Conservation (phyloP, 2,797 vertebrate genomes). For the Microcaecilia unicolor region DNA sequence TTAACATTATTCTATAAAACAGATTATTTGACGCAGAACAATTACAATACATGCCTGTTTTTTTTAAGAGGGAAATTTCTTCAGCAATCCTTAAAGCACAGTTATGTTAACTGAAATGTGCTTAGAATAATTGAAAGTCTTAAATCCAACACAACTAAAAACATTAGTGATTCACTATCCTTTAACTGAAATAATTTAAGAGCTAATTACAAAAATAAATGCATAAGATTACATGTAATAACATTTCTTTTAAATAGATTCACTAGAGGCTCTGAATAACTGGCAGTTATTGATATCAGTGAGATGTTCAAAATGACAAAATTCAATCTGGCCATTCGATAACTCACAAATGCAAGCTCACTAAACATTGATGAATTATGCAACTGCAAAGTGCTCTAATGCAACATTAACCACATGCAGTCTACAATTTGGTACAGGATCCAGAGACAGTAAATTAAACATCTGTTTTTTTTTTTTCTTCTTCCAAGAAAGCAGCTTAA, state of each 20-base stretch:
- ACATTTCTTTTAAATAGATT: conserved; percentile 41
- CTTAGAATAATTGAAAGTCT: conserved; percentile 57
- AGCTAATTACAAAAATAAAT: conserved; percentile 50
- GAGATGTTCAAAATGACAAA: conserved; percentile 51
- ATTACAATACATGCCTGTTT: conserved; percentile 61
- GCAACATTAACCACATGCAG: conserved; percentile 83
- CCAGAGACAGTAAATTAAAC: conserved; percentile 61
- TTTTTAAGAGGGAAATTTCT: conserved; percentile 51
- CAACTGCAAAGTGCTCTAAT: conserved; percentile 82
- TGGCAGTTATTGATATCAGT: conserved; percentile 49
- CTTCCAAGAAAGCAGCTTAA: conserved; percentile 62
- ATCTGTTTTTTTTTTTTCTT: conserved; percentile 39
- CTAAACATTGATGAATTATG: conserved; percentile 75
- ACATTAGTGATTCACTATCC: conserved; percentile 56
- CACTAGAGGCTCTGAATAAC: conserved; percentile 53
- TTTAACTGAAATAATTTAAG: conserved; percentile 53
- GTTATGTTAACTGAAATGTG: conserved; percentile 54
- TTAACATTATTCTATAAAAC: conserved; percentile 55
- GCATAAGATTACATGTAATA: conserved; percentile 52
- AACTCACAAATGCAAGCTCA: conserved; percentile 81
- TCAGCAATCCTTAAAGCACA: conserved; percentile 61
- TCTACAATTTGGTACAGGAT: conserved; percentile 65
- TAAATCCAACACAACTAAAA: conserved; percentile 51
- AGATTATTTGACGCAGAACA: conserved; percentile 55
- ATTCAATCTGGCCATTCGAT: conserved; percentile 50